A percentile compares a stretch with the other conserved stretches of the same genome.
Evolutionary conservation across 2,888 invertebrate genomes (phyloP).

Genomic region (Drosophila hawaiiensis): DNA sequence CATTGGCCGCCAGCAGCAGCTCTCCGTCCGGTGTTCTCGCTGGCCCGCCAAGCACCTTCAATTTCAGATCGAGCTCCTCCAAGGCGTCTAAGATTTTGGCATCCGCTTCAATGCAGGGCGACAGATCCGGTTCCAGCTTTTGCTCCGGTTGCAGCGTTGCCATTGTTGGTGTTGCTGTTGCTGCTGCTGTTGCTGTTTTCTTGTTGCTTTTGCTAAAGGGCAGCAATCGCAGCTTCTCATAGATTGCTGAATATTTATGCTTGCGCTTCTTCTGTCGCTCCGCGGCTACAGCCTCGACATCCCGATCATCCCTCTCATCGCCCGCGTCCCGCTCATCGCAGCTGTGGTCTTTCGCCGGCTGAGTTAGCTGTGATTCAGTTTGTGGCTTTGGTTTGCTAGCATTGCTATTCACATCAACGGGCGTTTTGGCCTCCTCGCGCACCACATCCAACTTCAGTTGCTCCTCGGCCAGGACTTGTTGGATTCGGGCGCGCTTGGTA

Average conservation of each 20-base stretch:
- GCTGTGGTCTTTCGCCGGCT: background rate
- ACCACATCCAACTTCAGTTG: constrained; percentile 61
- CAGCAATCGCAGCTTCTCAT: constrained; percentile 82
- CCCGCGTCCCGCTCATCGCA: constrained; percentile 14
- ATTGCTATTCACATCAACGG: constrained; percentile 28
- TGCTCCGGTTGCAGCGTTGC: constrained; percentile 4
- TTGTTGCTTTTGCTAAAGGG: constrained; percentile 67
- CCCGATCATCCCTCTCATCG: background rate
- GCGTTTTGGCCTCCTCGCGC: constrained; percentile 70
- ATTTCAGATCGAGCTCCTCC: constrained; percentile 80
- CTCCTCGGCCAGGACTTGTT: constrained; percentile 12
- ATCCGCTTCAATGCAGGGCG: constrained; percentile 73
- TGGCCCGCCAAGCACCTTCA: constrained; percentile 69
- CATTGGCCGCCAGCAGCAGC: constrained; percentile 59
- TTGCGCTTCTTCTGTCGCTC: constrained; percentile 76
- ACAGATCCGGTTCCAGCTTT: constrained; percentile 5
- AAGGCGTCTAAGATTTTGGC: constrained; percentile 82
- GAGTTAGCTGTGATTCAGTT: constrained; percentile 19
- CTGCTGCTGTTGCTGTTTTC: constrained; percentile 49
- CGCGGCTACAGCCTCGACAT: constrained; percentile 20
- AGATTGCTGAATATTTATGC: constrained; percentile 81
- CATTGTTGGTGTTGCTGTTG: constrained; percentile 52
- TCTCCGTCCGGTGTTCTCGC: constrained; percentile 16
- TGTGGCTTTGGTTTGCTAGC: constrained; percentile 50
- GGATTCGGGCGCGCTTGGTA: constrained; percentile 21